These are phyloP conservation scores for Aethina tumida DNA, from an alignment of 1,140 invertebrate species.

Conservation along the genomic window DNA sequence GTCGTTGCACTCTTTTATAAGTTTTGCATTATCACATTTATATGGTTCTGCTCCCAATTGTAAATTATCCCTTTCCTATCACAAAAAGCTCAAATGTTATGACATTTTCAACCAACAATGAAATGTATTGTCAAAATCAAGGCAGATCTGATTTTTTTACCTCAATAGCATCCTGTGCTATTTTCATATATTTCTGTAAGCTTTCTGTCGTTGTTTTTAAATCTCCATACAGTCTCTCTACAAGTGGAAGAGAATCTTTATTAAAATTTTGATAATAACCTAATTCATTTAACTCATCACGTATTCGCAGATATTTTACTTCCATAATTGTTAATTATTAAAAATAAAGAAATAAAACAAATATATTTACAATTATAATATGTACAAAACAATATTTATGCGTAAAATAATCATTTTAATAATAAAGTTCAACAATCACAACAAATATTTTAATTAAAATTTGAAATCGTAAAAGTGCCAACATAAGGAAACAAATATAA, in stretches of 20 bases:
- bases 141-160: slow-evolving; percentile 31
- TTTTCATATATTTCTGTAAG: slow-evolving; percentile 65
- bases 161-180: slow-evolving; percentile 52
- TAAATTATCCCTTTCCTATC: slow-evolving; percentile 46
- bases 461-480: too few species aligned
- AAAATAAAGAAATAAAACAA: slow-evolving; percentile 5
- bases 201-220: slow-evolving; percentile 68
- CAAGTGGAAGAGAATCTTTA: slow-evolving; percentile 59
- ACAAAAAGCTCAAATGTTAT: slow-evolving; percentile 15
- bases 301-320: slow-evolving; percentile 40
- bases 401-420: too few species aligned
- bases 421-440: too few species aligned
- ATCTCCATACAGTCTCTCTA: slow-evolving; percentile 64
- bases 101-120: slow-evolving; percentile 3
- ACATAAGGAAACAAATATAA: too few species aligned
- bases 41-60: slow-evolving; percentile 54
- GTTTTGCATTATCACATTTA: slow-evolving; percentile 58
- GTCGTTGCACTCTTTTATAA: slow-evolving; percentile 61
- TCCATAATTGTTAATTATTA: slow-evolving; percentile 26
- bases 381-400: too few species aligned
- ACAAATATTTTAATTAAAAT: too few species aligned
- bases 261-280: slow-evolving; percentile 65
- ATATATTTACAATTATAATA: slow-evolving; percentile 4
- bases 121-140: background rate
- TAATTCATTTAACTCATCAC: slow-evolving; percentile 54